Percentiles rank a stretch among this genome's conserved stretches.
These are phyloP conservation scores for Diplazon laetatorius DNA, from an alignment of 2,888 invertebrate genomes.

Conservation along the genomic window DNA sequence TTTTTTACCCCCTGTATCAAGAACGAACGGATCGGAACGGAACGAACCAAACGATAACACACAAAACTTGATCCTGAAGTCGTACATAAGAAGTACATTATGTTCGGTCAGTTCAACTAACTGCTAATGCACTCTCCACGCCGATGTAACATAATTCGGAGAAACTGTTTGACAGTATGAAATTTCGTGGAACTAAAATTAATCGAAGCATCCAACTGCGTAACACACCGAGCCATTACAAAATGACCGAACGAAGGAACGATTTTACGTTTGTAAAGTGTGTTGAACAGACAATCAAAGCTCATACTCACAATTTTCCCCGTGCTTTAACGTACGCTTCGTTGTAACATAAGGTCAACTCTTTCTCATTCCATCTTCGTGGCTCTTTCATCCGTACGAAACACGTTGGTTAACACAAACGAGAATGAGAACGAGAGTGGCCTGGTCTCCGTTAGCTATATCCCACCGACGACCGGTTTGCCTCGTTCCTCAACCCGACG, in stretches of 20 bases:
- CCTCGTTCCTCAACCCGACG: slow-evolving; percentile 62
- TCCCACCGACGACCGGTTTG: slow-evolving; percentile 21
- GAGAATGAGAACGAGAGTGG: slow-evolving; percentile 17
- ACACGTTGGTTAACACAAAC: not conserved
- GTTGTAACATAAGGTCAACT: not conserved
- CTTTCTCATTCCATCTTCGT: slow-evolving; percentile 28
- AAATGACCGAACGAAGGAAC: not conserved
- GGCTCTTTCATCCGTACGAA: slow-evolving; percentile 19
- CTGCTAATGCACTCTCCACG: not conserved
- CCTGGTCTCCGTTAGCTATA: slow-evolving; percentile 28
- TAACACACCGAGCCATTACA: not conserved
- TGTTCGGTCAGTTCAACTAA: not conserved
- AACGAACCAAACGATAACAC: too few species aligned
- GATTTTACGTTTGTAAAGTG: not conserved
- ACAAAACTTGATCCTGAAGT: not conserved
- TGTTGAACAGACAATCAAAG: slow-evolving; percentile 2
- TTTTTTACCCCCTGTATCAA: slow-evolving; percentile 60
- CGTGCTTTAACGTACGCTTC: not conserved
- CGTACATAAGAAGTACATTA: not conserved
- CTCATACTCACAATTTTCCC: not conserved
- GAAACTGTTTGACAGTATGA: not conserved
- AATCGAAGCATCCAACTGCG: slow-evolving; percentile 10
- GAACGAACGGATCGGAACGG: slow-evolving; percentile 62
- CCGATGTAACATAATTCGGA: too few species aligned
- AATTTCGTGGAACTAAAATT: not conserved